phyloP scores from a whole-genome alignment of 2,888 invertebrate species.

The Eupeodes latifasciatus region DNA sequence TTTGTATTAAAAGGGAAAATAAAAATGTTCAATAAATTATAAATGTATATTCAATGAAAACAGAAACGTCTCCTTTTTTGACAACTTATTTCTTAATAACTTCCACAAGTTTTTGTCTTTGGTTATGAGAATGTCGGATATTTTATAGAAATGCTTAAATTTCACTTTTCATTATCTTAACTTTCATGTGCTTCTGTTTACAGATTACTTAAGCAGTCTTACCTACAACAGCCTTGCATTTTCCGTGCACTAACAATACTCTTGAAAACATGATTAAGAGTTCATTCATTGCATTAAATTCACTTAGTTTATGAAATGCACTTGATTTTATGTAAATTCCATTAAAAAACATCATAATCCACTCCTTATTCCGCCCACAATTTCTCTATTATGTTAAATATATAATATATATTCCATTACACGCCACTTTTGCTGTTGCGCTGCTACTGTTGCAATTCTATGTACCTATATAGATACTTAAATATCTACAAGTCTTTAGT shows the following conservation, averaged over 20 bases:
- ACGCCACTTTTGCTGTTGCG: constrained; percentile 10
- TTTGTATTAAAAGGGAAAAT: no score
- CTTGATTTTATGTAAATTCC: constrained; percentile 40
- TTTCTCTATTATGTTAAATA: constrained; percentile 44
- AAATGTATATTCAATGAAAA: no score
- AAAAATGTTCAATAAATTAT: no score
- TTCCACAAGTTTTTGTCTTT: no score
- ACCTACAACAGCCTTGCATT: constrained; percentile 9
- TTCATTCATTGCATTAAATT: constrained; percentile 37
- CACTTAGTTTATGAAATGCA: constrained; percentile 43
- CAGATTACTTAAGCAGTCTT: not conserved
- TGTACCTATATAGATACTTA: no score
- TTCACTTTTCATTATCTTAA: no score
- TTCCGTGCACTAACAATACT: not conserved
- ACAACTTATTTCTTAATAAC: no score
- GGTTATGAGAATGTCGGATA: no score
- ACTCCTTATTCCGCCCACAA: not conserved
- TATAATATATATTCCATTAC: constrained; percentile 42
- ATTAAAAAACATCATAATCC: constrained; percentile 14
- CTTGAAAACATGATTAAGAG: constrained; percentile 20
- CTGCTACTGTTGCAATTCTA: not conserved
- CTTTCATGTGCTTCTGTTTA: not conserved
- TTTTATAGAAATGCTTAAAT: no score
- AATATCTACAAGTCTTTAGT: not conserved
- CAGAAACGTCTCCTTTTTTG: no score